Conservation (phyloP, 2,888 invertebrate species). For the Agrochola macilenta region DNA sequence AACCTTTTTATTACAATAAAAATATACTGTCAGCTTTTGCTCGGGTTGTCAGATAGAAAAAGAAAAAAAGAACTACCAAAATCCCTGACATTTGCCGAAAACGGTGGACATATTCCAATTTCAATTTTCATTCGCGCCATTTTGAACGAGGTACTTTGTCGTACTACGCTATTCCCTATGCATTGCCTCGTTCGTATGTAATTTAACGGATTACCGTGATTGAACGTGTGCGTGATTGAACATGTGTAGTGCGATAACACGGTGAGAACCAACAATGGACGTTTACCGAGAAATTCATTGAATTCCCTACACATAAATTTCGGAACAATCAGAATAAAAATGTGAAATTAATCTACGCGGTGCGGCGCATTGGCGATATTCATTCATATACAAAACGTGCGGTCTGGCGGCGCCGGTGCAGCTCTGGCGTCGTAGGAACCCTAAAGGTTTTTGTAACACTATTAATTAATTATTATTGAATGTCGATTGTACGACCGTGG, state of each 20-base stretch:
- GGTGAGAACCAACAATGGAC: slow-evolving; percentile 28
- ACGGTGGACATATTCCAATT: slow-evolving; percentile 54
- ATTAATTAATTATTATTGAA: not conserved
- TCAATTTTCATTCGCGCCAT: slow-evolving; percentile 53
- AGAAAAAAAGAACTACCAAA: slow-evolving; percentile 26
- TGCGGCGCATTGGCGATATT: too few relatives aligned
- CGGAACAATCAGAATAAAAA: too few relatives aligned
- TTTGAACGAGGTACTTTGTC: slow-evolving; percentile 36
- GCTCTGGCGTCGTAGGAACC: too few relatives aligned
- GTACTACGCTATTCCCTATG: slow-evolving; percentile 28
- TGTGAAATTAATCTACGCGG: too few relatives aligned
- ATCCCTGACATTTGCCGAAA: slow-evolving; percentile 50
- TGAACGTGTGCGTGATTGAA: slow-evolving; percentile 50
- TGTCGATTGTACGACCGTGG: not conserved
- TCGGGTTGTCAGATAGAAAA: slow-evolving; percentile 25
- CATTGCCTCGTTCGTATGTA: slow-evolving; percentile 46
- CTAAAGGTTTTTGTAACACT: not conserved
- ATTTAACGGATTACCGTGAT: slow-evolving; percentile 50
- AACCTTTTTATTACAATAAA: slow-evolving; percentile 56
- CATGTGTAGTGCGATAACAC: slow-evolving; percentile 22
- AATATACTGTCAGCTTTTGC: slow-evolving; percentile 52
- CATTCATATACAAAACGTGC: too few relatives aligned
- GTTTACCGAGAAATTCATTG: slow-evolving; percentile 15
- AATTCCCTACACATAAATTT: not conserved
- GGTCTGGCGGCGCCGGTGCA: too few relatives aligned